Evolutionary conservation across 2,888 invertebrate species (phyloP), one percentile per base, ranked within the genome.

Genomic region (Brachyptera putata): DNA sequence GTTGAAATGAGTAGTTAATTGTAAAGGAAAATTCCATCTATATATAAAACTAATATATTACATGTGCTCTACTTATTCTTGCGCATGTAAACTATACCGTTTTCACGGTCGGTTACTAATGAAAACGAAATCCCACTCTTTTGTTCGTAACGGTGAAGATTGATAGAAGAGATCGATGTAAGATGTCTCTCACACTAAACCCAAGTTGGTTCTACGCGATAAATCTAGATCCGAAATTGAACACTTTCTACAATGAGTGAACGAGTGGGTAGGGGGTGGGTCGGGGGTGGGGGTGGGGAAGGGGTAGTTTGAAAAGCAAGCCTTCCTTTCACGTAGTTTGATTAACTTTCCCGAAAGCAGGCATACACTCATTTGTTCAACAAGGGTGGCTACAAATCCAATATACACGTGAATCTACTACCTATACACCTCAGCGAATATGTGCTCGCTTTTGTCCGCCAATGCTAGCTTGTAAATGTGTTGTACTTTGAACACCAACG

Each of bases 341-440:
- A 73, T 73, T 73, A 73, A 73, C 72, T 74, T 71, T 71, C 70
- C 72, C 34, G 14, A 24, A 46, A 26, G 56, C 43, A 37, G 56
- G 50, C 61, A 57, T 34, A 56, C 69, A 74, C 74, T 75, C 75
- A 75, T 76, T 76, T 75, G 76, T 75, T 72, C 75, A 73, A 76
- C 76, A 75, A 71, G 73, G 73, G 73, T 72, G 75, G 73, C 75
- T 73, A 75, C 75, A 75, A 76, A 76, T 75, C 74, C 74, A 70
- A 63, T 61, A 61, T 56, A 61, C 61, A 53, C 53, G 53, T 34
- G 53, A 36, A 53, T 21, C 34, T 34, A 53, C 53, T 34, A 53
- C 53, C 46, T 46, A 30, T 41, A 41, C 41, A 24, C 46, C 22
- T 46, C 46, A 7, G 21, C 24, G 46, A 21, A 3, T 4, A 13